Conservation (phyloP, 1,140 invertebrate species). For the Camponotus pennsylvanicus region DNA sequence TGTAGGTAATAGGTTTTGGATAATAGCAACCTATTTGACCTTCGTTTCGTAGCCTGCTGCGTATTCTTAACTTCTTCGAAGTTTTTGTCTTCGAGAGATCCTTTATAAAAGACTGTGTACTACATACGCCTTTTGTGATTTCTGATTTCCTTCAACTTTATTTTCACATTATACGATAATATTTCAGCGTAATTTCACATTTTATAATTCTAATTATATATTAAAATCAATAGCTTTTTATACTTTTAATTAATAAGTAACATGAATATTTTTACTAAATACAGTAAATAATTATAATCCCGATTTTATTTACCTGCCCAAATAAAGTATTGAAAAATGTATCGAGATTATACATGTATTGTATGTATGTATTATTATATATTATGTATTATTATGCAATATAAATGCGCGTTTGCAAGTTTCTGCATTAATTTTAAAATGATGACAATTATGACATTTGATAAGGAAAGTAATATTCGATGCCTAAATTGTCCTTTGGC, state of each 20-base stretch:
- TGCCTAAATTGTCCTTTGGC: background rate
- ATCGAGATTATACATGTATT: background rate
- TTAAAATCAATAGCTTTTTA: constrained; percentile 7
- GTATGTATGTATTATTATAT: no score
- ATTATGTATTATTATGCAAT: no score
- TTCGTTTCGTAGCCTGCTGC: constrained; percentile 67
- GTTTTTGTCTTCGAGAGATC: constrained; percentile 14
- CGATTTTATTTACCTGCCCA: background rate
- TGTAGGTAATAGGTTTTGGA: constrained; percentile 76
- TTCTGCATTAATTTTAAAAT: background rate
- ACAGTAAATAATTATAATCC: background rate
- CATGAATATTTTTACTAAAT: background rate
- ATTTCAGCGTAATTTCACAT: background rate
- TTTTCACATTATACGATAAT: background rate
- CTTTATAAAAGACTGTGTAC: background rate
- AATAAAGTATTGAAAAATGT: background rate
- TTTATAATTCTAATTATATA: background rate
- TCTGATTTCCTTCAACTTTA: background rate
- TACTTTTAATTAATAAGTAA: constrained; percentile 8
- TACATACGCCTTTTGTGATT: background rate
- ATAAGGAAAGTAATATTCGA: background rate
- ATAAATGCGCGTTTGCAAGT: background rate
- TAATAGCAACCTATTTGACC: constrained; percentile 78
- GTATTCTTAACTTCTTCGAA: constrained; percentile 67
- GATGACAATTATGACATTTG: background rate